phyloP scores from a whole-genome alignment of 2,113 vertebrate genomes.

The Gymnorhina tibicen region DNA sequence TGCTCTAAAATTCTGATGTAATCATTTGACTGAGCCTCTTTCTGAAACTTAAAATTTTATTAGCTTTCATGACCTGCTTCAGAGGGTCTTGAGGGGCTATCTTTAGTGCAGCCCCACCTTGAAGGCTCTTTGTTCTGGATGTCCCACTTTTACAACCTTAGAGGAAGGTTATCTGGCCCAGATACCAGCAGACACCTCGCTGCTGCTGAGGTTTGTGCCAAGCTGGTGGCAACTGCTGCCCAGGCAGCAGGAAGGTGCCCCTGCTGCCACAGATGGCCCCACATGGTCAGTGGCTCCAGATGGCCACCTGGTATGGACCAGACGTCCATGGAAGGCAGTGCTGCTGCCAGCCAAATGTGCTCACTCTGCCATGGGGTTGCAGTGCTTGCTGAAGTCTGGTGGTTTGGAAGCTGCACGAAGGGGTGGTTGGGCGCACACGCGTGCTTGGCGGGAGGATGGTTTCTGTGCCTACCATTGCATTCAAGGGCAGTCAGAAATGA shows the following conservation, averaged over 20 bases:
- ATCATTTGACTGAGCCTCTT: neutral
- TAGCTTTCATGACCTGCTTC: neutral
- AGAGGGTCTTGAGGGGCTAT: neutral
- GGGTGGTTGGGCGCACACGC: rapidly evolving
- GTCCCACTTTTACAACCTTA: neutral
- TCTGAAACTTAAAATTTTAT: neutral
- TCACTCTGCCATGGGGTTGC: neutral
- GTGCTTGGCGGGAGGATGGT: neutral
- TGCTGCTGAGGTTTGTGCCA: neutral
- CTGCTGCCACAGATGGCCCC: neutral
- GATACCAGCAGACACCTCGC: neutral
- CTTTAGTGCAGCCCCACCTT: neutral
- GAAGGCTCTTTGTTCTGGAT: neutral
- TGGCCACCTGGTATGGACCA: neutral
- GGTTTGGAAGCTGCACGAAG: neutral
- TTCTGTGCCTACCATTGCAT: rapidly evolving
- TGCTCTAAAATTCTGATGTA: neutral
- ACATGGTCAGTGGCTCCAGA: neutral
- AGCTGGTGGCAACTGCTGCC: neutral
- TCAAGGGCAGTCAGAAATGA: neutral
- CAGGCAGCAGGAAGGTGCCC: neutral
- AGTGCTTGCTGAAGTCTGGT: neutral
- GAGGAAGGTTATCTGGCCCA: neutral
- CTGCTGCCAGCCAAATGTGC: neutral
- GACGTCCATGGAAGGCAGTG: rapidly evolving